These are phyloP conservation scores for Netelia inedita DNA, from an alignment of 2,888 invertebrate species.

Conservation along the genomic window DNA sequence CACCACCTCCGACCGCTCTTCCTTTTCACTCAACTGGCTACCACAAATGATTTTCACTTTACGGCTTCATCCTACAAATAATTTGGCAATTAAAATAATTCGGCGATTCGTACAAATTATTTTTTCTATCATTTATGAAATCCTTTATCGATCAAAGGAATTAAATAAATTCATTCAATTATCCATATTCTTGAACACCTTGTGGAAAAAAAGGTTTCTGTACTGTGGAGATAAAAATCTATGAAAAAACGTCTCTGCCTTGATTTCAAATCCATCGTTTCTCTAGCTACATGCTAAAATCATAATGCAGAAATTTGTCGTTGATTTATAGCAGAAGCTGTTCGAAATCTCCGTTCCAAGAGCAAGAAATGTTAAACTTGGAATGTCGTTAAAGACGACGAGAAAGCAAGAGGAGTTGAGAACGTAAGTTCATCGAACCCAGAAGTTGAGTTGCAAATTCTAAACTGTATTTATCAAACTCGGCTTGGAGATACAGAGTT, in stretches of 20 bases:
- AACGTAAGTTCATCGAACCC: slow-evolving; percentile 20
- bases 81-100: not conserved
- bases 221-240: too few species aligned
- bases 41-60: slow-evolving; percentile 46
- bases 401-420: not conserved
- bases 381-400: not conserved
- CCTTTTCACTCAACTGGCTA: slow-evolving; percentile 8
- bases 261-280: too few species aligned
- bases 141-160: too few species aligned
- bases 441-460: not conserved
- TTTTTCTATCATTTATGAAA: too few species aligned
- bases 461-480: not conserved
- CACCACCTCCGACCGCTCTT: slow-evolving; percentile 48
- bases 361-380: not conserved
- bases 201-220: too few species aligned
- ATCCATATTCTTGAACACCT: too few species aligned
- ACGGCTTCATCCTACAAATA: slow-evolving; percentile 15
- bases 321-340: not conserved
- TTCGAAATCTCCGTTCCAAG: not conserved
- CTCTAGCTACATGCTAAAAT: too few species aligned
- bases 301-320: not conserved
- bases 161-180: too few species aligned
- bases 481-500: not conserved
- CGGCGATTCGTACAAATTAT: too few species aligned
- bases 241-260: not conserved